phyloP scores from a whole-genome alignment of 2,888 invertebrate species.

The Copidosoma aretas region DNA sequence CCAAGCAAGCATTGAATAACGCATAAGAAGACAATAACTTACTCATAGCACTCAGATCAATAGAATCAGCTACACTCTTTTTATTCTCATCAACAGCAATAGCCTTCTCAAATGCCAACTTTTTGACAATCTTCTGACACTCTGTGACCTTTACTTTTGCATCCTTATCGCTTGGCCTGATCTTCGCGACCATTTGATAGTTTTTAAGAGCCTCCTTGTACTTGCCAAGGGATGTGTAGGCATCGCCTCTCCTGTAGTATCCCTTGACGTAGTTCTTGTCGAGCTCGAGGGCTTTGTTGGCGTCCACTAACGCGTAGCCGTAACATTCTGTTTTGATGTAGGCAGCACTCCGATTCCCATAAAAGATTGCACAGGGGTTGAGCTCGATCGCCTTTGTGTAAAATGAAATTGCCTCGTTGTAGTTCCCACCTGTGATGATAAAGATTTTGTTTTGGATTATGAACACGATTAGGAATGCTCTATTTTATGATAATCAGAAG shows the following conservation, averaged over 20 bases:
- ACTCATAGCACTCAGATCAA: conserved; percentile 92
- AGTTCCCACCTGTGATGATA: conserved; percentile 79
- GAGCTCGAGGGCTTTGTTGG: conserved; percentile 86
- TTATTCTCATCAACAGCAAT: conserved; percentile 91
- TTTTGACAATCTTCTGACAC: conserved; percentile 94
- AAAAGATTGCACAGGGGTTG: conserved; percentile 86
- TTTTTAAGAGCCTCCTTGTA: conserved; percentile 96
- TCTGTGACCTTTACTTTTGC: conserved; percentile 90
- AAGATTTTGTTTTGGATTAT: conserved; percentile 16
- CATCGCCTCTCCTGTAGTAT: conserved; percentile 94
- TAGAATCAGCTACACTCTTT: conserved; percentile 84
- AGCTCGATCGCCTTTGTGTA: conserved; percentile 88
- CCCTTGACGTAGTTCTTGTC: conserved; percentile 93
- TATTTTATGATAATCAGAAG: no score
- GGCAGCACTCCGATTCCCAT: conserved; percentile 94
- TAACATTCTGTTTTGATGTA: conserved; percentile 93
- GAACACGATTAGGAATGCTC: no score
- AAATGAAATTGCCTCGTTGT: conserved; percentile 85
- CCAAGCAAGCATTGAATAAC: not conserved
- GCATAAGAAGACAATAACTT: conserved; percentile 53
- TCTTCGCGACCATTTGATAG: conserved; percentile 95
- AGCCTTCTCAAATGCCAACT: conserved; percentile 94
- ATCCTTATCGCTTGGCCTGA: conserved; percentile 91
- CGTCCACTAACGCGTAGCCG: conserved; percentile 92
- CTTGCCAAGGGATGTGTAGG: conserved; percentile 97